These are phyloP conservation scores for Paradisaea rubra DNA, from an alignment of 2,113 vertebrate genomes.

Conservation along the genomic window DNA sequence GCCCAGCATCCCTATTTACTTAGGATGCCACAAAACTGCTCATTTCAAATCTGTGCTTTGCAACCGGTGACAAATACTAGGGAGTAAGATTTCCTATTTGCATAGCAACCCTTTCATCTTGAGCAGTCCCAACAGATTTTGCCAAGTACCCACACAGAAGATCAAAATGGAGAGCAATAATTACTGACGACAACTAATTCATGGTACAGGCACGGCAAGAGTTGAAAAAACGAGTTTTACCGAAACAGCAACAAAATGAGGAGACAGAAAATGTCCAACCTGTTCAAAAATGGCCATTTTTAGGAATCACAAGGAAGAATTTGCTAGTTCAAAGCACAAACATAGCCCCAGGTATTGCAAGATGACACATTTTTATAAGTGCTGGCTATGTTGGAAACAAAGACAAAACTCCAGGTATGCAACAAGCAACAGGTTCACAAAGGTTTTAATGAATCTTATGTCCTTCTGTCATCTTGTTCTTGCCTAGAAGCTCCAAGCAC, in stretches of 20 bases:
- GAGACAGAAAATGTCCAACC: neutral
- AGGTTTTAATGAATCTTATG: neutral
- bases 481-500: neutral
- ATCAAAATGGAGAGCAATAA: neutral
- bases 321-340: neutral
- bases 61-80: neutral
- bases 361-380: neutral
- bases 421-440: neutral
- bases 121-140: neutral
- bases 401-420: neutral
- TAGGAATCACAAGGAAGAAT: neutral
- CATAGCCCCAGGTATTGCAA: neutral
- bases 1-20: slow-evolving; percentile 37
- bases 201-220: neutral
- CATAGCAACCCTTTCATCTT: neutral
- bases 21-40: slow-evolving; percentile 31
- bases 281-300: neutral
- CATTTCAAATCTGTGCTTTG: slow-evolving; percentile 46
- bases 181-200: neutral
- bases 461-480: neutral
- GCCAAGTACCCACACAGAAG: neutral
- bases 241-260: neutral
- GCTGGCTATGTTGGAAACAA: neutral
- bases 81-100: slow-evolving; percentile 18
- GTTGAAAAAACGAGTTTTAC: neutral